phyloP scores from a whole-genome alignment of 1,140 invertebrate species.

The Luehdorfia chinensis region DNA sequence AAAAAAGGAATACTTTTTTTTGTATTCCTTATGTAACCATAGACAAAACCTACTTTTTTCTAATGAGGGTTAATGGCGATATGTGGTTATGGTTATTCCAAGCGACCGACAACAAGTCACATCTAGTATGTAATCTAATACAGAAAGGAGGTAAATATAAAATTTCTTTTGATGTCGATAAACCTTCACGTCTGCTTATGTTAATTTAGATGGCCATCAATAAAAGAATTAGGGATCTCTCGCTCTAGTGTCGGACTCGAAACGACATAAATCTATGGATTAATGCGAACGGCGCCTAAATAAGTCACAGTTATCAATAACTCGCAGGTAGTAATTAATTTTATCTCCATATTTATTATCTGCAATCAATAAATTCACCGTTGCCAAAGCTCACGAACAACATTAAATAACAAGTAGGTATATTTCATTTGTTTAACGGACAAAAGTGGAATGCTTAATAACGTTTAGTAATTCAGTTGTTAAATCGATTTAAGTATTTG shows the following conservation, averaged over 20 bases:
- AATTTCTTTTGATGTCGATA: background rate
- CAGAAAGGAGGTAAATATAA: background rate
- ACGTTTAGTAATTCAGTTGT: background rate
- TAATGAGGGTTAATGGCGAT: background rate
- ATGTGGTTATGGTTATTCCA: conserved; percentile 1
- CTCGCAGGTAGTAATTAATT: conserved; percentile 38
- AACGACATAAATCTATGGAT: conserved; percentile 36
- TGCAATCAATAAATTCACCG: conserved; percentile 11
- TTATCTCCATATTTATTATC: conserved; percentile 17
- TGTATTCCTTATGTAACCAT: too few species aligned
- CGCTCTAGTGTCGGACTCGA: background rate
- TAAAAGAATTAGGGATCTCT: conserved; percentile 10
- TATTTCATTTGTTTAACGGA: conserved; percentile 5
- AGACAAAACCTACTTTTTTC: too few species aligned
- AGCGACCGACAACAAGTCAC: background rate
- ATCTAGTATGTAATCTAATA: conserved; percentile 3
- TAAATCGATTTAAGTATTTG: background rate
- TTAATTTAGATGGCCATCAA: conserved; percentile 20
- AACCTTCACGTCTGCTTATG: conserved; percentile 9
- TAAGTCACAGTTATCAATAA: conserved; percentile 33
- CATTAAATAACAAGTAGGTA: conserved; percentile 3
- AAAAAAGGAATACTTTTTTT: too few species aligned
- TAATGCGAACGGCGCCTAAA: conserved; percentile 34
- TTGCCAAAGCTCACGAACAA: conserved; percentile 3
- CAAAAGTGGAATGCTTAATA: background rate